These are phyloP conservation scores for Columba livia DNA, from an alignment of 2,113 vertebrate species.

Conservation along the genomic window DNA sequence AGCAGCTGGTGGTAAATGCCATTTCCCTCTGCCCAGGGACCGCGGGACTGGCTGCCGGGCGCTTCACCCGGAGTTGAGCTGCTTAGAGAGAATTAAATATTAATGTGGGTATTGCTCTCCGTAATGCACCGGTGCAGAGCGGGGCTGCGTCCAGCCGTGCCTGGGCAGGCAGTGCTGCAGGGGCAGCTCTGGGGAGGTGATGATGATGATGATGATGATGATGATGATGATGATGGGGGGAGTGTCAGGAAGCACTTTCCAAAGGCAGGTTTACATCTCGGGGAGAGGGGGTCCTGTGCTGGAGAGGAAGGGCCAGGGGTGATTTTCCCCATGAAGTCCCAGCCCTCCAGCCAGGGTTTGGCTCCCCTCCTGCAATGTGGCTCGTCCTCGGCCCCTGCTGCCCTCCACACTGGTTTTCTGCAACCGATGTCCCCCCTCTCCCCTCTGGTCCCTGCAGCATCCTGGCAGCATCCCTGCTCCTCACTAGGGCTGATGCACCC, in stretches of 20 bases:
- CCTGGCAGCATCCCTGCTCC: not conserved
- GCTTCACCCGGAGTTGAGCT: not conserved
- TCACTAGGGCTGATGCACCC: not conserved
- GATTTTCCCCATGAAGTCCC: not conserved
- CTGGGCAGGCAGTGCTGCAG: not conserved
- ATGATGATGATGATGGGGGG: not conserved
- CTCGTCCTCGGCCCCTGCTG: not conserved
- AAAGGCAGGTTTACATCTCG: rapidly evolving
- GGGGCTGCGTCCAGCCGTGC: not conserved
- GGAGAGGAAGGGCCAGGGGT: not conserved
- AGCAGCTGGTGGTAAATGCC: not conserved
- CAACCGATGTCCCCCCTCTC: not conserved
- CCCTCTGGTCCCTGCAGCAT: not conserved
- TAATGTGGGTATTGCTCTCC: not conserved
- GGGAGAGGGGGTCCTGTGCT: not conserved
- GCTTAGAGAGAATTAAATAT: not conserved
- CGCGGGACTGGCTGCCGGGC: not conserved
- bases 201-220: not conserved
- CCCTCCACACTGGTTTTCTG: not conserved
- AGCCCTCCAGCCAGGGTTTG: rapidly evolving
- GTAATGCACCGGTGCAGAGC: rapidly evolving
- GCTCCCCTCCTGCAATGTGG: no score
- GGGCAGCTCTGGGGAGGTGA: no score
- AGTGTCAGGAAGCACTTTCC: not conserved
- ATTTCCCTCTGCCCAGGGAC: not conserved